Conservation (phyloP, 2,888 invertebrate genomes). For the Maniola hyperantus region DNA sequence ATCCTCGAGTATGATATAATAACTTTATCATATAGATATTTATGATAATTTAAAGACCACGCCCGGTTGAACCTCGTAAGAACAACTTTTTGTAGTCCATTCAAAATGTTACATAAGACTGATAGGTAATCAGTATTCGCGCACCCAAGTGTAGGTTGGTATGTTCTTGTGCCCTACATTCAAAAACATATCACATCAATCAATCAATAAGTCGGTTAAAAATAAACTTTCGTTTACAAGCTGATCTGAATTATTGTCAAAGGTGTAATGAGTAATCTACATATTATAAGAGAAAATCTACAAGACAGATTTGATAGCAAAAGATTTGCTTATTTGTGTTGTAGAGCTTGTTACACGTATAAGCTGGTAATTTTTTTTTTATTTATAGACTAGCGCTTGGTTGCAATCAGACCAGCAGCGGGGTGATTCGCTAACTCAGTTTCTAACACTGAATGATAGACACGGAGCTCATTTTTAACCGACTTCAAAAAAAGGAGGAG, state of each 20-base stretch:
- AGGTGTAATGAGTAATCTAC: no score
- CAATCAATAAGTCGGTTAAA: constrained; percentile 5
- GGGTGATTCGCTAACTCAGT: no score
- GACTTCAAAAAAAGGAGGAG: no score
- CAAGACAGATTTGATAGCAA: no score
- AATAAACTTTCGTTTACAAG: neutral
- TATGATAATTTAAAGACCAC: constrained; percentile 1
- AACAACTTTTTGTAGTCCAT: constrained; percentile 15
- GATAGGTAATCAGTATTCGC: neutral
- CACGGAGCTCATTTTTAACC: no score
- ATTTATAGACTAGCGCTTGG: no score
- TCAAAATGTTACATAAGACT: constrained; percentile 5
- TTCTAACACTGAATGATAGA: no score
- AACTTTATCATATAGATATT: constrained; percentile 1
- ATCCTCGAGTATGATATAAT: constrained; percentile 8
- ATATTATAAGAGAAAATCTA: no score
- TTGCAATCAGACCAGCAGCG: no score
- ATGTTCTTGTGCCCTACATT: neutral
- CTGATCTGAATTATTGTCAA: neutral
- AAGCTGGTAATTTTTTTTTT: no score
- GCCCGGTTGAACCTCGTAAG: constrained; percentile 5
- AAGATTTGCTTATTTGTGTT: no score
- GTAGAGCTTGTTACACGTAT: no score
- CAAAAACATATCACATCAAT: constrained; percentile 2
- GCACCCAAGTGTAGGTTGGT: neutral